Evolutionary conservation across 2,113 vertebrate genomes (phyloP), one percentile per base, ranked within the genome.

Genomic region (Colaptes auratus): DNA sequence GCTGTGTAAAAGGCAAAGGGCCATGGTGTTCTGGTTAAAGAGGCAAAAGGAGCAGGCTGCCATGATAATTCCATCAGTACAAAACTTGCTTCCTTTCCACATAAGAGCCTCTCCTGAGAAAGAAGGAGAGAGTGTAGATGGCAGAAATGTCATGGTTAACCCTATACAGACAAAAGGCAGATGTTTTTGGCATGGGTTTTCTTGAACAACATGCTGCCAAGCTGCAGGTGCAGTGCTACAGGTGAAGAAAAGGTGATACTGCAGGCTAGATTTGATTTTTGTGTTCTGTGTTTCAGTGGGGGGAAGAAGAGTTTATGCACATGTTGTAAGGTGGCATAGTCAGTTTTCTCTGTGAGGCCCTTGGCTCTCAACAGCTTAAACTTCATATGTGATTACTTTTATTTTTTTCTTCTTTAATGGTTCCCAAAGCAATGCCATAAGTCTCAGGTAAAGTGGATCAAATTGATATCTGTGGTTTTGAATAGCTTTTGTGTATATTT

Each of bases 351-450:
- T 85, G 7, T 84, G 60, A 92, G 72, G 11, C 74, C 73, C 52
- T 83, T 89, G 31, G 20, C 17, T 82, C 3, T 5, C 76, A 35
- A 82, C 8, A 90, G 56, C 69, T 42, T 88, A 72, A 94, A 83
- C 52, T 88, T 88, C 55, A 86, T 63, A 3, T 93, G 25, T 95
- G 39, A 70, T 88, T 33, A 44, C 36, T 48, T 92, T 55, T 44
- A 15, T 44, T 94, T 75, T 61, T 73, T 85, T 63, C 74, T 91
- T 86, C 93, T 85, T 87, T 86, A 95, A 95, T 59, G 71, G 46
- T 91, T 96, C 63, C 72, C 69, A 95, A 92, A 92, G 91, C 91
- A 95, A 96, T 95, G 86, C 87, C 86, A 90, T 95, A 96, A 91
- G 63, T 96, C 88, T 87, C 91, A 96, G 94, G 91, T 93, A 96